Evolutionary conservation across 2,888 invertebrate genomes (phyloP).

Genomic region (Protula sp.): DNA sequence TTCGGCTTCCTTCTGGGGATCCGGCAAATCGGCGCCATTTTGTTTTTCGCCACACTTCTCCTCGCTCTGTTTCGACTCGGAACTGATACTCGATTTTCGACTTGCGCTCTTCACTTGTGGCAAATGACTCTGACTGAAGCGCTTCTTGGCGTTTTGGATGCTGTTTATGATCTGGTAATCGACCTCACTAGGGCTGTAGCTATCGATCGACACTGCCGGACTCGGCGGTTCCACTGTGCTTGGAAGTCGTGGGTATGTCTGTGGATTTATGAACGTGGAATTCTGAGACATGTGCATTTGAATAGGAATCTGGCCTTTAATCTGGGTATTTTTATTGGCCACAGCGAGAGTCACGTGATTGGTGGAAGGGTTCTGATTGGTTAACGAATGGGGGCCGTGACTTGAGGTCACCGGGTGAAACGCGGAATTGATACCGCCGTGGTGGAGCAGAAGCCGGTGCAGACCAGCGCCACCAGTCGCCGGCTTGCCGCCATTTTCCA

Average conservation of each 20-base stretch:
- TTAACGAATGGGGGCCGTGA: not conserved
- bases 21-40: not conserved
- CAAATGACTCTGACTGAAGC: not conserved
- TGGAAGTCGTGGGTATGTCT: too few species aligned
- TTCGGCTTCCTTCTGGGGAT: not conserved
- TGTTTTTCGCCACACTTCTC: too few species aligned
- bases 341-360: not conserved
- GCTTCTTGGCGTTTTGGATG: not conserved
- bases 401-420: not conserved
- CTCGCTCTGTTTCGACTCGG: not conserved
- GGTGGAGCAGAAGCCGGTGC: not conserved
- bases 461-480: not conserved
- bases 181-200: not conserved
- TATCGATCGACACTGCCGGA: not conserved
- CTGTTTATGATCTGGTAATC: not conserved
- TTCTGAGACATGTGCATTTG: too few species aligned
- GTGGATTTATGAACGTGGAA: too few species aligned
- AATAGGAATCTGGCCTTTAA: not conserved
- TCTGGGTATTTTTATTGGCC: not conserved
- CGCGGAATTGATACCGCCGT: not conserved
- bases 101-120: conserved; percentile 39
- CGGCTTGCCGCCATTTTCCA: not conserved
- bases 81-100: not conserved
- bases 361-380: not conserved
- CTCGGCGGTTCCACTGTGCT: too few species aligned